phyloP scores from a whole-genome alignment of 2,888 invertebrate genomes.

The Molorchus minor region DNA sequence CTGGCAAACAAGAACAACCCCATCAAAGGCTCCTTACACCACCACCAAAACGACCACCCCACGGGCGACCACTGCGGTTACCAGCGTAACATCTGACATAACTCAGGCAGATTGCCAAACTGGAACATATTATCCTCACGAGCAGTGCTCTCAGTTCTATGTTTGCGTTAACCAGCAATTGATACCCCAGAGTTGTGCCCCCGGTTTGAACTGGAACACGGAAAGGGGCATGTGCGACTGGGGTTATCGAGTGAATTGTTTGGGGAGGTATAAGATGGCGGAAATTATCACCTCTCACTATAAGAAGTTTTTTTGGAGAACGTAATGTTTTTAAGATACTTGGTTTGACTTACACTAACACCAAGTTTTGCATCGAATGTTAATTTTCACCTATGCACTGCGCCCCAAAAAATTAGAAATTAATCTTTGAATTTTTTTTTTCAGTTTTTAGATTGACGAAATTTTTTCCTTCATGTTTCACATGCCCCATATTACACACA shows the following conservation, averaged over 20 bases:
- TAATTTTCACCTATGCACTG: too few species aligned
- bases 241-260: conserved; percentile 73
- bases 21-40: conserved; percentile 44
- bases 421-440: too few species aligned
- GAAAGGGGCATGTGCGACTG: conserved; percentile 78
- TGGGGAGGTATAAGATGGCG: conserved; percentile 49
- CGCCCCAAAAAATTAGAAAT: too few species aligned
- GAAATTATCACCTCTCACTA: conserved; percentile 41
- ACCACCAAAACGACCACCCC: conserved; percentile 30
- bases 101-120: conserved; percentile 65
- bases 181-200: conserved; percentile 76
- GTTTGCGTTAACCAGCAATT: conserved; percentile 81
- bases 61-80: conserved; percentile 35
- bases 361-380: neutral
- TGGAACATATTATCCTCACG: conserved; percentile 79
- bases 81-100: conserved; percentile 35
- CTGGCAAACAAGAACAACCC: conserved; percentile 32
- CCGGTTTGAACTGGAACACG: conserved; percentile 78
- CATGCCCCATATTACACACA: too few species aligned
- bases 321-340: conserved; percentile 26
- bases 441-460: too few species aligned
- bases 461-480: too few species aligned
- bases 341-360: too few species aligned
- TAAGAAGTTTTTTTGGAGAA: conserved; percentile 24
- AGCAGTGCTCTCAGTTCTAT: conserved; percentile 77